A percentile compares a stretch with the other conserved stretches of the same genome.
phyloP scores from a whole-genome alignment of 2,113 vertebrate genomes.

The Athene noctua region DNA sequence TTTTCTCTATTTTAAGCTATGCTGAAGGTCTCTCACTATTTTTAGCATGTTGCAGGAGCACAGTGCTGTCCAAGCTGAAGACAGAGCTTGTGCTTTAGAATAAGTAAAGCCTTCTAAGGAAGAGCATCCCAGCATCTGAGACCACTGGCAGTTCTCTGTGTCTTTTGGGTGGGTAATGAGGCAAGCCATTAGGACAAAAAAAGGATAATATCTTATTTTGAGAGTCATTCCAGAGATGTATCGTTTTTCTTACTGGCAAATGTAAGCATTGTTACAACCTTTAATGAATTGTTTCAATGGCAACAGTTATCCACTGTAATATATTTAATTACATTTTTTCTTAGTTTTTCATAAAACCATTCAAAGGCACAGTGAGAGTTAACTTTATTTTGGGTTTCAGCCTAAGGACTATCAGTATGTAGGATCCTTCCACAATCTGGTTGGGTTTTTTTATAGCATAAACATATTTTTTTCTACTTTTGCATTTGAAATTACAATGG shows the following conservation, averaged over 20 bases:
- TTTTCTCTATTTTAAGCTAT: not conserved
- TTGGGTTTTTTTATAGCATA: not conserved
- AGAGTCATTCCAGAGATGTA: not conserved
- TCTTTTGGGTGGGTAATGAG: not conserved
- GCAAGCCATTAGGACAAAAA: not conserved
- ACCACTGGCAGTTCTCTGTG: not conserved
- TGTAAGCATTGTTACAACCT: not conserved
- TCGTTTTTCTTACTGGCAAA: not conserved
- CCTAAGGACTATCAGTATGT: not conserved
- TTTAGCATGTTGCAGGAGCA: not conserved
- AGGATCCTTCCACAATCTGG: not conserved
- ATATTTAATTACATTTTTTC: not conserved
- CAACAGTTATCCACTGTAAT: not conserved
- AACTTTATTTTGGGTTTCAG: not conserved
- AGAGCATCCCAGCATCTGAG: not conserved
- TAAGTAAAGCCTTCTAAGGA: not conserved
- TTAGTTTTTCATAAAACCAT: not conserved
- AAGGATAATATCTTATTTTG: not conserved
- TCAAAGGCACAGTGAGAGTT: not conserved
- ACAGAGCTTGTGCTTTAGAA: not conserved
- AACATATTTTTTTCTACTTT: not conserved
- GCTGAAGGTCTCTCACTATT: not conserved
- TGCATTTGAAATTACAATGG: not conserved
- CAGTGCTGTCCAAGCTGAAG: not conserved
- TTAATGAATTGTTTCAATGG: not conserved